These are phyloP conservation scores for Cyanistes caeruleus DNA, from an alignment of 2,113 vertebrate species.

Conservation along the genomic window DNA sequence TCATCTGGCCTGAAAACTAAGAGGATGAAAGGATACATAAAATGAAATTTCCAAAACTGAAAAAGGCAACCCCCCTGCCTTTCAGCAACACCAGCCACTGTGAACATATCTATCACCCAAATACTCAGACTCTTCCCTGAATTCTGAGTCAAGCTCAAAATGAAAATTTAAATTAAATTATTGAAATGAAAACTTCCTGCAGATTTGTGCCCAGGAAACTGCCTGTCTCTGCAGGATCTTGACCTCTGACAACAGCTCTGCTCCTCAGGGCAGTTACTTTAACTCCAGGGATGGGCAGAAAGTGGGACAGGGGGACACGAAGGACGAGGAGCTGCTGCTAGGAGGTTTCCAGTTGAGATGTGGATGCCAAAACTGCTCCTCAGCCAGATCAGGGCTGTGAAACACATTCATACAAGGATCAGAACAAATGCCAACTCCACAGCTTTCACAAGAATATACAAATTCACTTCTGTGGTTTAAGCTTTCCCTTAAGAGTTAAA, in stretches of 20 bases:
- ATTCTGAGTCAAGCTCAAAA: background rate
- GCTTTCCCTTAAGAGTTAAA: background rate
- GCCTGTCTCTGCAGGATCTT: background rate
- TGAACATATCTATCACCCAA: background rate
- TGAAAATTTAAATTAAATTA: background rate
- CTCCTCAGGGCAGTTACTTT: background rate
- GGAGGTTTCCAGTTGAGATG: background rate
- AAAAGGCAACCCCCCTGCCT: background rate
- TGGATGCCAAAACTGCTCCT: background rate
- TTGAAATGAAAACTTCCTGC: background rate
- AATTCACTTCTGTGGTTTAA: background rate
- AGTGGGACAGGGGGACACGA: fast-evolving
- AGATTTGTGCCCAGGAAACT: background rate
- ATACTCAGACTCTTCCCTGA: background rate
- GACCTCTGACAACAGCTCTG: background rate
- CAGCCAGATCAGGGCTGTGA: background rate
- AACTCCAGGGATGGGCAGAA: background rate
- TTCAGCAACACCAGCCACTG: background rate
- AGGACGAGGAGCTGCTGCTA: background rate
- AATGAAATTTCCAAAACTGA: background rate
- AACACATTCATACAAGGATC: background rate
- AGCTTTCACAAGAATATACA: background rate
- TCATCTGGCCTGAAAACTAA: background rate
- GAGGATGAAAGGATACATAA: background rate
- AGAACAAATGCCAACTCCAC: background rate